phyloP scores from a whole-genome alignment of 2,797 vertebrate species.

The Danio albolineatus region DNA sequence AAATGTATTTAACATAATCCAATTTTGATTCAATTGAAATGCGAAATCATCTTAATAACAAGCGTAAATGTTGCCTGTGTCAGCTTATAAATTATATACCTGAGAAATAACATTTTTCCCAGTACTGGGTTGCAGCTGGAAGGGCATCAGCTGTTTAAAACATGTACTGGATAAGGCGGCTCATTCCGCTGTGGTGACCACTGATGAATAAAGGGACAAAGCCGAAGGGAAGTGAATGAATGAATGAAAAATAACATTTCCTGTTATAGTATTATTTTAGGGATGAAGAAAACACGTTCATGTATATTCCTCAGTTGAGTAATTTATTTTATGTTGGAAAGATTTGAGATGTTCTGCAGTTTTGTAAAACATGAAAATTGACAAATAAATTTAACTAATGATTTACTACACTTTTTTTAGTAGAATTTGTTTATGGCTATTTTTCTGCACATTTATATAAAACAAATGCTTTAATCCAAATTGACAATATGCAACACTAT shows the following conservation, averaged over 20 bases:
- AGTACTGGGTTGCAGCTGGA: too few species aligned
- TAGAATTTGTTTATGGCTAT: neutral
- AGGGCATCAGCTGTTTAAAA: too few species aligned
- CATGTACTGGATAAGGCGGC: too few species aligned
- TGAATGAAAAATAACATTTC: neutral
- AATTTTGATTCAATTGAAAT: too few species aligned
- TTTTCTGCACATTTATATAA: neutral
- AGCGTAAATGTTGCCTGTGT: too few species aligned
- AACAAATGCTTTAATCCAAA: neutral
- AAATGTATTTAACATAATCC: too few species aligned
- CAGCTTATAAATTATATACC: neutral
- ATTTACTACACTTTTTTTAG: neutral
- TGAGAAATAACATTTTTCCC: neutral
- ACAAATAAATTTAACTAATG: slow-evolving; percentile 9
- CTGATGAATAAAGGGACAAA: too few species aligned
- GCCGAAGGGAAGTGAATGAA: too few species aligned
- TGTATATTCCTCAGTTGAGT: neutral
- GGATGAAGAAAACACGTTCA: neutral
- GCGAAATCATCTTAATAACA: too few species aligned
- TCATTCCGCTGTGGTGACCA: too few species aligned
- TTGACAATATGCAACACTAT: too few species aligned
- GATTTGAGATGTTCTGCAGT: neutral
- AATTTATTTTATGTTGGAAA: neutral
- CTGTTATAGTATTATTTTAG: neutral
- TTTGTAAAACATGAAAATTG: slow-evolving; percentile 14